phyloP scores from a whole-genome alignment of 2,888 invertebrate species.

The Resseliella maxima region DNA sequence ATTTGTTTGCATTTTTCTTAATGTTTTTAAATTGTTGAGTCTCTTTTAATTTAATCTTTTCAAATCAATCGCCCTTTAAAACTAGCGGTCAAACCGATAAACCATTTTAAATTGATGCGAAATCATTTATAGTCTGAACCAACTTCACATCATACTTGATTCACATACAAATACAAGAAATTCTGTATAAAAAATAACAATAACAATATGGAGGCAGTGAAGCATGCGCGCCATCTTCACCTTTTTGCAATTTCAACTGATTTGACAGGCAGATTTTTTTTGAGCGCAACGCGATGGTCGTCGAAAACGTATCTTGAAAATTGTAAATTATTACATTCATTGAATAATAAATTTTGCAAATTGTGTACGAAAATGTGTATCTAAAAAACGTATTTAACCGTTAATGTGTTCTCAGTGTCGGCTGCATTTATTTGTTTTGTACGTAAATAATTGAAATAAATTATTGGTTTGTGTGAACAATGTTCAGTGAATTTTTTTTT shows the following conservation, averaged over 20 bases:
- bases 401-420: slow-evolving; percentile 13
- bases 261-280: slow-evolving; percentile 1
- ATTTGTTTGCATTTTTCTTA: too few relatives aligned
- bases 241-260: slow-evolving; percentile 23
- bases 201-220: slow-evolving; percentile 43
- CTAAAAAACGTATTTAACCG: not conserved
- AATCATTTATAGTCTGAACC: too few relatives aligned
- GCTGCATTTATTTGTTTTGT: slow-evolving; percentile 53
- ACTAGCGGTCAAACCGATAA: too few relatives aligned
- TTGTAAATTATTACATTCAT: not conserved
- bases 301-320: slow-evolving; percentile 49
- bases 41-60: too few relatives aligned
- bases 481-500: slow-evolving; percentile 20
- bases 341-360: not conserved
- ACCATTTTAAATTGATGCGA: too few relatives aligned
- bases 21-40: too few relatives aligned
- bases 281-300: slow-evolving; percentile 53
- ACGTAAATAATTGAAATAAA: not conserved
- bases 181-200: slow-evolving; percentile 25
- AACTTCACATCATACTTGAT: not conserved
- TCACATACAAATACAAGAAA: not conserved
- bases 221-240: slow-evolving; percentile 46
- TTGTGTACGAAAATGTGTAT: slow-evolving; percentile 24
- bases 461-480: slow-evolving; percentile 27
- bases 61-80: too few relatives aligned